Evolutionary conservation across 2,113 vertebrate species (phyloP), one percentile per base, ranked within the genome.

Genomic region (Prunella fulvescens): DNA sequence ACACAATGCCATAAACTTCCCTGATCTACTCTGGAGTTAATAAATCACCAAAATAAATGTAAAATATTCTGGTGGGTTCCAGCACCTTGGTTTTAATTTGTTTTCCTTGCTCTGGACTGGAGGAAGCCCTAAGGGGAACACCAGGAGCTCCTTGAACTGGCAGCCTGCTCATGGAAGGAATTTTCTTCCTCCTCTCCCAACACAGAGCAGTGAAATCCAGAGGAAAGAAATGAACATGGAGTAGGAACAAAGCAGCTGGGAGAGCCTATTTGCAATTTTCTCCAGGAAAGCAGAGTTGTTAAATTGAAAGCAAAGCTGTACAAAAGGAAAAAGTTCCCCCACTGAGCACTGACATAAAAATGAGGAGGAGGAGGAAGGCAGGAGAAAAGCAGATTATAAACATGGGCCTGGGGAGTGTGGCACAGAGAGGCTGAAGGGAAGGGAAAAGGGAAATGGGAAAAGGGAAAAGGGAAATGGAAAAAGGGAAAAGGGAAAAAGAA

Each of bases 381-480:
- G 81, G 86, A 17, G 22, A 9, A 1, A 48, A 44, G 22, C 39
- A 6, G 12, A 11, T 7, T 15, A 10, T 12, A 35, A 18, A 19
- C 25, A 22, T 0, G 33, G 3, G 25, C 10, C 57, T 26, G 69
- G 12, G 47, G 47, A 31, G 19, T 7, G 40, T 9, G 4, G 53
- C 42, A 47, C 26, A 14, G 31, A 16, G 26, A 17, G 25, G 25
- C n/a, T 60, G 73, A 6, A 31, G 26, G 44, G 15, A 29, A 31
- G 14, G 15, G 40, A 7, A 19, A 10, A 12, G 22, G 18, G n/a
- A 3, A 17, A 42, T n/a, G 0, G 15, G 54, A 9, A 22, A 13
- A 9, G 25, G 35, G 14, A 15, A 51, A 28, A 25, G 0, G 11
- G 48, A 51, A 28, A 25, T 0, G 11, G 48, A 26, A 7, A 53